Evolutionary conservation across 2,888 invertebrate species (phyloP).

Genomic region (Agrilus cyanescens): DNA sequence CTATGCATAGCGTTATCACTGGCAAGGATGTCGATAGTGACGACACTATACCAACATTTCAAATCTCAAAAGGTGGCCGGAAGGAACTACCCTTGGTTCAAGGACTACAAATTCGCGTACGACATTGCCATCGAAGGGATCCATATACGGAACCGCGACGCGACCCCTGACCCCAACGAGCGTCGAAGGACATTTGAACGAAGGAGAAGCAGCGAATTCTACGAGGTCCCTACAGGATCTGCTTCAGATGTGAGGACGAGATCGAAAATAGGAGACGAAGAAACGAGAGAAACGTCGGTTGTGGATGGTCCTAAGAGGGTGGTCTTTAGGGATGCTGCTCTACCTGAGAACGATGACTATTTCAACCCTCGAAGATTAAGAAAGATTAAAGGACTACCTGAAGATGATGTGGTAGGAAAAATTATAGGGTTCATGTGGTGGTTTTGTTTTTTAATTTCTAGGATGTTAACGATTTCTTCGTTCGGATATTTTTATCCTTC

Average conservation of each 20-base stretch:
- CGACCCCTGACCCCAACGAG: not conserved
- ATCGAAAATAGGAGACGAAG: constrained; percentile 4
- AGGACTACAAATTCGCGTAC: constrained; percentile 20
- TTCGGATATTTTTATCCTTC: constrained; percentile 57
- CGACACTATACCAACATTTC: constrained; percentile 62
- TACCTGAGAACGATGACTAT: constrained; percentile 14
- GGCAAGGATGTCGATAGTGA: constrained; percentile 56
- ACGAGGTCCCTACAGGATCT: constrained; percentile 22
- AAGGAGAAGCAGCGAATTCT: constrained; percentile 29
- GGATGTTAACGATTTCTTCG: constrained; percentile 56
- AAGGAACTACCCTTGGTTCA: constrained; percentile 61
- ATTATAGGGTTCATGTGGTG: constrained; percentile 62
- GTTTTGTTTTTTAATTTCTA: constrained; percentile 61
- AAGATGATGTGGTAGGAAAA: constrained; percentile 61
- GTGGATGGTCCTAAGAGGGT: constrained; percentile 17
- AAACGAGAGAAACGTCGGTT: constrained; percentile 18
- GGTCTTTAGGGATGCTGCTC: constrained; percentile 12
- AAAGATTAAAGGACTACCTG: constrained; percentile 51
- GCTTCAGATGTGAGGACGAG: constrained; percentile 4
- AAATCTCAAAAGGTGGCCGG: constrained; percentile 66
- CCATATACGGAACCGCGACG: not conserved
- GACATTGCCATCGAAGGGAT: constrained; percentile 1
- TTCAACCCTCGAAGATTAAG: constrained; percentile 34
- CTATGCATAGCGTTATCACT: constrained; percentile 55
- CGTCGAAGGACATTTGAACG: constrained; percentile 10